Conservation (phyloP, 2,113 vertebrate genomes). For the Epinephelus cyanopodus region DNA sequence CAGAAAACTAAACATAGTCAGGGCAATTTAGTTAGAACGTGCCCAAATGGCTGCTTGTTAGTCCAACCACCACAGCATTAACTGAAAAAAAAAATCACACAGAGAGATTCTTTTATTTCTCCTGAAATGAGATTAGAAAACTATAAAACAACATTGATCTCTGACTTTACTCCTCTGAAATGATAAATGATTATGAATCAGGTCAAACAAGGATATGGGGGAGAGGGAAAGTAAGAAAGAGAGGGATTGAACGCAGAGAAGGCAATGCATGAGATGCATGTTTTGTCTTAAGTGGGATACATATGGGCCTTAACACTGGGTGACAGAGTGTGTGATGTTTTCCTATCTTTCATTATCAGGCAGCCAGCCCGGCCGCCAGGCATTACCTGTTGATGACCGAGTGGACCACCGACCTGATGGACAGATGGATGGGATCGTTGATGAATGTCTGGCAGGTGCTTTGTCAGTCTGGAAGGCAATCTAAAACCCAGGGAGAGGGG, state of each 20-base stretch:
- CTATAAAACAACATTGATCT: slow-evolving; percentile 55
- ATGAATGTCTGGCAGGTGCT: slow-evolving; percentile 88
- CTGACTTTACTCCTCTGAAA: slow-evolving; percentile 43
- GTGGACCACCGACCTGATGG: slow-evolving; percentile 83
- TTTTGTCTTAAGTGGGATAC: slow-evolving; percentile 80
- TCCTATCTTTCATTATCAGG: slow-evolving; percentile 87
- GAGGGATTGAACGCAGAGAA: slow-evolving; percentile 17
- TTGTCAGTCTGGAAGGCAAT: slow-evolving; percentile 88
- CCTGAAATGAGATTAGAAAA: slow-evolving; percentile 50
- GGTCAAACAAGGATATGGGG: slow-evolving; percentile 44
- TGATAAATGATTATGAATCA: slow-evolving; percentile 54
- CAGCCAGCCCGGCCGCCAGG: slow-evolving; percentile 71
- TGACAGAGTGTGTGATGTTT: slow-evolving; percentile 86
- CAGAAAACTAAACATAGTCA: slow-evolving; percentile 79
- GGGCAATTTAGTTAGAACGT: slow-evolving; percentile 73
- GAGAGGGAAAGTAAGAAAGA: slow-evolving; percentile 9
- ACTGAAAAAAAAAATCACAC: slow-evolving; percentile 24
- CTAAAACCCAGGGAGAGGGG: slow-evolving; percentile 78
- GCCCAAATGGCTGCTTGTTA: slow-evolving; percentile 74
- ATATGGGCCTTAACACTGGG: slow-evolving; percentile 80
- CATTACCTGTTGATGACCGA: slow-evolving; percentile 87
- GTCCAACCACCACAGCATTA: slow-evolving; percentile 35
- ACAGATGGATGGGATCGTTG: slow-evolving; percentile 87
- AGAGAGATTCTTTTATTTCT: slow-evolving; percentile 38
- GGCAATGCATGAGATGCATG: slow-evolving; percentile 74